Percentiles rank a stretch among this genome's conserved stretches.
Conservation (phyloP, 2,888 invertebrate species). For the Augiades crinisus region DNA sequence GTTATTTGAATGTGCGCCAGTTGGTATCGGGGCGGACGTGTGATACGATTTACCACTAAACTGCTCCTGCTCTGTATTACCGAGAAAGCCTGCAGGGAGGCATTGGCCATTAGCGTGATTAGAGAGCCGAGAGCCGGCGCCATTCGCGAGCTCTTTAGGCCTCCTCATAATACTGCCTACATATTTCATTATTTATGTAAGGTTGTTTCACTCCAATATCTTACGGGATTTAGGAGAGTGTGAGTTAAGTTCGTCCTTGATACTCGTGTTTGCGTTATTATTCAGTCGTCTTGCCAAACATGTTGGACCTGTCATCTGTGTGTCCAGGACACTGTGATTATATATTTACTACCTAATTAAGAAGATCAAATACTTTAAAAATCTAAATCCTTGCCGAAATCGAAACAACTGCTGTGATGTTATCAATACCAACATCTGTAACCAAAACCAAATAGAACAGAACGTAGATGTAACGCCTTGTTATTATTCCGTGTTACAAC, state of each 20-base stretch:
- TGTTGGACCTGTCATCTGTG: too few species aligned
- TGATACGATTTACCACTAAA: conserved; percentile 66
- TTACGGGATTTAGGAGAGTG: conserved; percentile 62
- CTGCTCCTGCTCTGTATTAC: conserved; percentile 70
- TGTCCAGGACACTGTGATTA: too few species aligned
- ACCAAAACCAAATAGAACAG: too few species aligned
- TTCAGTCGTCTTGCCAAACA: background rate
- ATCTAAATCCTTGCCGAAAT: too few species aligned
- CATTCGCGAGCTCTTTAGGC: conserved; percentile 75
- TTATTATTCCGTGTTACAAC: too few species aligned
- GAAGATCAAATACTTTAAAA: too few species aligned
- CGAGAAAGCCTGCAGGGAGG: conserved; percentile 67
- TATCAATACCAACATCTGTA: too few species aligned
- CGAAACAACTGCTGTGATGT: too few species aligned
- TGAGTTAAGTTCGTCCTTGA: conserved; percentile 41
- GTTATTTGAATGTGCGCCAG: conserved; percentile 31
- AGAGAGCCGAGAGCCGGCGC: conserved; percentile 65
- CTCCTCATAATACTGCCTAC: conserved; percentile 77
- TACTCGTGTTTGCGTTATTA: background rate
- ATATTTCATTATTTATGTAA: conserved; percentile 80
- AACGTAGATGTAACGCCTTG: too few species aligned
- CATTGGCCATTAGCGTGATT: conserved; percentile 82
- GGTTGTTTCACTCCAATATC: conserved; percentile 70
- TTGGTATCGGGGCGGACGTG: conserved; percentile 48
- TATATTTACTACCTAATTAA: too few species aligned